Base-by-base conservation (phyloP, 2,888 invertebrate genomes). In the Keiferia lycopersicella region DNA sequence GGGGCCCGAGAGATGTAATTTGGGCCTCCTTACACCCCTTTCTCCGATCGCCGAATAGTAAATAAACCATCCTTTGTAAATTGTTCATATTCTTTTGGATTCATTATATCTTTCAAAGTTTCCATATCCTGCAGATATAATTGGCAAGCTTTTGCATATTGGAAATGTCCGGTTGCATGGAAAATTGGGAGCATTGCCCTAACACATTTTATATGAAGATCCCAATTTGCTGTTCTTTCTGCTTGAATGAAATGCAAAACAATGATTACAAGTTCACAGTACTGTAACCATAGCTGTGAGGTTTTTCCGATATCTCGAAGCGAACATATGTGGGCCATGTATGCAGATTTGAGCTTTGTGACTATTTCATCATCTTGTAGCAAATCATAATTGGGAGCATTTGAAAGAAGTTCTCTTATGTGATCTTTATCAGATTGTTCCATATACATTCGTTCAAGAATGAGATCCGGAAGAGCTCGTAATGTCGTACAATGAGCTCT, bases 151-250 rank as follows among this genome's bases (percentile, higher is more conserved):
- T 68, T 68, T 38, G 69, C 69, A 53, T 68, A 69, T 45, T 62
- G 34, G 26, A 79, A 79, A 60, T 71, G 87, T 79, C 11, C 83
- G 65, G 68, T 70, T 30, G 81, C 77, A 70, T 81, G 77, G 68
- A 82, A 82, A 69, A 69, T 76, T 7, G 82, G 81, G 26, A 83
- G 71, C 70, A 73, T 70, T 64, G 39, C 66, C 41, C 30, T 16
- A 20, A 61, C 45, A n/a, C 62, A 34, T 41, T 61, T 48, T 18
- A 65, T 59, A 66, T 67, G 67, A 4, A 60, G 22, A 16, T 30
- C 18, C 50, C 48, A 61, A 34, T 61, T 20, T 26, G 26, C 79
- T 30, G 67, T 61, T 59, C 77, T 51, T 63, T 81, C 80, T 72
- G 78, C 77, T 65, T 72, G 67, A 22, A 79, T 77, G 62, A 74